These are phyloP conservation scores for Eurystomus gularis DNA, from an alignment of 2,113 vertebrate genomes.

Conservation along the genomic window DNA sequence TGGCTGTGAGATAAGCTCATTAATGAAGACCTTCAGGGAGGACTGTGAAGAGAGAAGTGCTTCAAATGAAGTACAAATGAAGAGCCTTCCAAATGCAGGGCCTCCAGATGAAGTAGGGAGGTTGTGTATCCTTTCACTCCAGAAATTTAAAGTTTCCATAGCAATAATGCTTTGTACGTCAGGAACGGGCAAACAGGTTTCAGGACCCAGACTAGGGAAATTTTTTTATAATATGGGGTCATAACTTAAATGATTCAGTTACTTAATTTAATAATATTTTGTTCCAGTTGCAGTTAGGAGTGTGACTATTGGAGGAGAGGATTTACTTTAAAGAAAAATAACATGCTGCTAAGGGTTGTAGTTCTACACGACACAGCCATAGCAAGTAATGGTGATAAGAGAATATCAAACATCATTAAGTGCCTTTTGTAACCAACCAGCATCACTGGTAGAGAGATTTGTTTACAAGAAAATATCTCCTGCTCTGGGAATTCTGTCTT, in stretches of 20 bases:
- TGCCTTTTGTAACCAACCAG: not conserved
- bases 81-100: not conserved
- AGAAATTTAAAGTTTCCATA: not conserved
- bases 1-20: not conserved
- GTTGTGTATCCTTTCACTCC: not conserved
- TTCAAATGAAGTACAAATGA: not conserved
- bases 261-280: not conserved
- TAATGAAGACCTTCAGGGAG: not conserved
- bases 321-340: not conserved
- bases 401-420: not conserved
- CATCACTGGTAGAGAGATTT: not conserved
- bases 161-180: not conserved
- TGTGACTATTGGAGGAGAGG: not conserved
- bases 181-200: not conserved
- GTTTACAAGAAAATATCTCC: not conserved
- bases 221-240: not conserved
- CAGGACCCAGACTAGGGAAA: not conserved
- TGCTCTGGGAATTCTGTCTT: not conserved
- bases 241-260: not conserved
- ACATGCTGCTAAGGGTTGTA: not conserved
- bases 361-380: not conserved
- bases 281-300: not conserved
- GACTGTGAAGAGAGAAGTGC: not conserved
- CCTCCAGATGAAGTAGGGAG: not conserved
- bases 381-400: not conserved